These are phyloP conservation scores for Deilephila porcellus DNA, from an alignment of 2,888 invertebrate genomes.

Conservation along the genomic window DNA sequence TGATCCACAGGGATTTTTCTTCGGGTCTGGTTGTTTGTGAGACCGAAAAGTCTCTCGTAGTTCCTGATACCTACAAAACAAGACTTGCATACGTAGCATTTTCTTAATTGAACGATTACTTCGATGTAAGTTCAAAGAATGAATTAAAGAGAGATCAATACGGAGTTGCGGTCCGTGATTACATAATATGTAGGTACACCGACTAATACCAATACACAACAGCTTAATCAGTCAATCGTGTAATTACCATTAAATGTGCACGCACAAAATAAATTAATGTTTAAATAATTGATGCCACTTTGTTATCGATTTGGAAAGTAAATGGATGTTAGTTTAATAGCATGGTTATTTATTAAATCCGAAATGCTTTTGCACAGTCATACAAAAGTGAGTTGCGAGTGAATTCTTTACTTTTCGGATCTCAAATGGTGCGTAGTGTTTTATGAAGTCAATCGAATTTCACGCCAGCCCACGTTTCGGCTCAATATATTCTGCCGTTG, in stretches of 20 bases:
- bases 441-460: slow-evolving; percentile 68
- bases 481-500: slow-evolving; percentile 56
- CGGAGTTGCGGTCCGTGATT: background rate
- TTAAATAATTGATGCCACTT: slow-evolving; percentile 7
- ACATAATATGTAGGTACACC: background rate
- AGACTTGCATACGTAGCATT: slow-evolving; percentile 44
- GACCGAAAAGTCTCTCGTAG: too few relatives aligned
- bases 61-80: too few relatives aligned
- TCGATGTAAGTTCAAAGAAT: slow-evolving; percentile 51
- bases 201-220: background rate
- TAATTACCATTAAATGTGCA: background rate
- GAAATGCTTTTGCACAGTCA: slow-evolving; percentile 4
- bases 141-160: slow-evolving; percentile 43
- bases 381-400: slow-evolving; percentile 12
- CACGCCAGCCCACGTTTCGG: slow-evolving; percentile 62
- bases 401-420: slow-evolving; percentile 17
- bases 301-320: background rate
- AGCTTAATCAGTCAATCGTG: background rate
- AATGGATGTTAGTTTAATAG: slow-evolving; percentile 5
- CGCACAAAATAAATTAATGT: slow-evolving; percentile 9
- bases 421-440: slow-evolving; percentile 44
- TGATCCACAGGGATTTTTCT: too few relatives aligned
- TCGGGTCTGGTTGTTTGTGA: too few relatives aligned
- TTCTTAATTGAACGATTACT: slow-evolving; percentile 61
- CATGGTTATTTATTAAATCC: slow-evolving; percentile 2